Evolutionary conservation across 1,140 invertebrate species (phyloP).

Genomic region (Pararge aegeria): DNA sequence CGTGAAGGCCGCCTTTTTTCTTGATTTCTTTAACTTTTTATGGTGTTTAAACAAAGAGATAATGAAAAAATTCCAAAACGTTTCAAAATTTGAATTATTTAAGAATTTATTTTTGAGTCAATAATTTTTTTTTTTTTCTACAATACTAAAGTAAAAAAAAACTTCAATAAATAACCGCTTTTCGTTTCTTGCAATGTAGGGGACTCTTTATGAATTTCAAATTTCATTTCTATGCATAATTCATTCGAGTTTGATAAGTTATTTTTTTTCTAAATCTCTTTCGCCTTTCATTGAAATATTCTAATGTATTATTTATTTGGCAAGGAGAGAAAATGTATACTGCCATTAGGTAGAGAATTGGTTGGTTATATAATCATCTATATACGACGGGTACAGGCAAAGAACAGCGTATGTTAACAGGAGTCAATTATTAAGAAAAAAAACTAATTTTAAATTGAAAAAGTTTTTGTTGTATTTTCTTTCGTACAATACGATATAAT

Average conservation of each 20-base stretch:
- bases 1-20: no score
- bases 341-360: not conserved
- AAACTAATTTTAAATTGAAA: no score
- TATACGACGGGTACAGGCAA: no score
- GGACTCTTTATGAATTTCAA: constrained; percentile 53
- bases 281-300: constrained; percentile 18
- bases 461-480: no score
- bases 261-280: constrained; percentile 40
- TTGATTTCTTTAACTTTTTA: no score
- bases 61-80: no score
- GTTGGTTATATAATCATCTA: no score
- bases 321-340: not conserved
- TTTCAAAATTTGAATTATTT: not conserved
- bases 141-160: constrained; percentile 14
- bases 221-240: constrained; percentile 51
- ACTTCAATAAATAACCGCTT: constrained; percentile 41
- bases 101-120: not conserved
- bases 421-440: no score
- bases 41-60: no score
- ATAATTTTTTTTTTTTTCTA: not conserved
- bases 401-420: no score
- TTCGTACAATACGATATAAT: no score
- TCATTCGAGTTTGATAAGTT: constrained; percentile 40
- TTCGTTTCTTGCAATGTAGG: constrained; percentile 26
- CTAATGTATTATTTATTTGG: constrained; percentile 29